phyloP scores from a whole-genome alignment of 2,888 invertebrate species.

The Norana najaformis region DNA sequence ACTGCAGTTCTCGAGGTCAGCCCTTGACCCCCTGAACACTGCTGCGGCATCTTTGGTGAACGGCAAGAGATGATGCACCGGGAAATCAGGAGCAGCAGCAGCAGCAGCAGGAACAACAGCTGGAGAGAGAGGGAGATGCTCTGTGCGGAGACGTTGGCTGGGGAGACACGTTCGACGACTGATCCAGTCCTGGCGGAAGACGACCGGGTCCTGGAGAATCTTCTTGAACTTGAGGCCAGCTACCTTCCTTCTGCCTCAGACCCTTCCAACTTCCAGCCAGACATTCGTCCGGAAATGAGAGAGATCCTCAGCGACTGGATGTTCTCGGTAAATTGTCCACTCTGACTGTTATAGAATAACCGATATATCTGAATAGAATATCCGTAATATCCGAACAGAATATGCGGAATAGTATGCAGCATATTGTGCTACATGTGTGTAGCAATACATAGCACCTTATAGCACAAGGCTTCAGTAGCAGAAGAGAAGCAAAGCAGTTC shows the following conservation, averaged over 20 bases:
- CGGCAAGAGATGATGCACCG: not conserved
- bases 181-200: not conserved
- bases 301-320: not conserved
- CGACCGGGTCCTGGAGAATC: not conserved
- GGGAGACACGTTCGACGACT: not conserved
- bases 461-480: too few species aligned
- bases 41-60: not conserved
- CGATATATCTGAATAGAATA: too few species aligned
- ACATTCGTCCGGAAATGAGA: conserved; percentile 5
- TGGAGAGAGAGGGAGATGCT: not conserved
- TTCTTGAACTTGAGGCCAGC: not conserved
- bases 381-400: too few species aligned
- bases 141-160: not conserved
- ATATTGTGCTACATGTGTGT: too few species aligned
- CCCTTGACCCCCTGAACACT: not conserved
- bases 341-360: not conserved
- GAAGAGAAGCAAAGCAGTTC: too few species aligned
- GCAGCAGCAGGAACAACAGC: not conserved
- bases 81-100: not conserved
- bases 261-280: conserved; percentile 6
- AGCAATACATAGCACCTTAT: too few species aligned
- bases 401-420: too few species aligned
- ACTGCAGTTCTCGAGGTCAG: conserved; percentile 1
- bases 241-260: not conserved
- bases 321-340: not conserved